Percentiles rank a stretch among this genome's conserved stretches.
These are phyloP conservation scores for Euplexia lucipara DNA, from an alignment of 2,888 invertebrate genomes.

Conservation along the genomic window DNA sequence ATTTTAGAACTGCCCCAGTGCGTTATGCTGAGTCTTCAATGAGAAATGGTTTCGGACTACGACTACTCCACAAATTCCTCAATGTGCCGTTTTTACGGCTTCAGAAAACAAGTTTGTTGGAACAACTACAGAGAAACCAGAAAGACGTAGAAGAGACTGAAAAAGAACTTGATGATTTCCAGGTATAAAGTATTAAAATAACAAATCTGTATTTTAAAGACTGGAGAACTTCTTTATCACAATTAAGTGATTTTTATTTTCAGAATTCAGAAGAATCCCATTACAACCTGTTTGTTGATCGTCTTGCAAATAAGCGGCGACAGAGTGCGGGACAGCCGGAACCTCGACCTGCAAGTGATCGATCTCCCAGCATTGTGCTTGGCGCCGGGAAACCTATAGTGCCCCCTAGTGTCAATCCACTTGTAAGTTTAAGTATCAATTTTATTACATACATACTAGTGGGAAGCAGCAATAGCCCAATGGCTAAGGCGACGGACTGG, in stretches of 20 bases:
- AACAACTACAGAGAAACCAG: conserved; percentile 96
- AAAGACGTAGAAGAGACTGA: conserved; percentile 95
- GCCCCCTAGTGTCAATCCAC: conserved; percentile 83
- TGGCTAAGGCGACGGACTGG: too few relatives aligned
- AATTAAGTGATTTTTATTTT: conserved; percentile 17
- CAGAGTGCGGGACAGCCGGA: conserved; percentile 92
- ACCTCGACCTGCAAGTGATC: conserved; percentile 77
- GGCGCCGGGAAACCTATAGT: conserved; percentile 89
- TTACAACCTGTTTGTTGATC: conserved; percentile 94
- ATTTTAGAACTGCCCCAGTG: conserved; percentile 91
- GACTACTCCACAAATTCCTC: conserved; percentile 98
- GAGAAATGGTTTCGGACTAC: conserved; percentile 98
- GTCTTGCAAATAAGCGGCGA: conserved; percentile 93
- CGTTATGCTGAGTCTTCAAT: conserved; percentile 98
- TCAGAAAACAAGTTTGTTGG: conserved; percentile 95
- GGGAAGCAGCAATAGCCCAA: too few relatives aligned
- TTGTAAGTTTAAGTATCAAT: conserved; percentile 72
- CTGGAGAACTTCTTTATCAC: background rate
- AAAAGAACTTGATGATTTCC: conserved; percentile 94
- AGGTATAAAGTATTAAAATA: conserved; percentile 80
- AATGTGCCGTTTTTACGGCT: conserved; percentile 98
- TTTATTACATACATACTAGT: background rate
- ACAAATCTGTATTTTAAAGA: background rate
- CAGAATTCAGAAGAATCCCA: conserved; percentile 94
- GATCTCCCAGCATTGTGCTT: conserved; percentile 86